These are phyloP conservation scores for Marisa cornuarietis DNA, from an alignment of 1,140 invertebrate genomes.

Conservation along the genomic window DNA sequence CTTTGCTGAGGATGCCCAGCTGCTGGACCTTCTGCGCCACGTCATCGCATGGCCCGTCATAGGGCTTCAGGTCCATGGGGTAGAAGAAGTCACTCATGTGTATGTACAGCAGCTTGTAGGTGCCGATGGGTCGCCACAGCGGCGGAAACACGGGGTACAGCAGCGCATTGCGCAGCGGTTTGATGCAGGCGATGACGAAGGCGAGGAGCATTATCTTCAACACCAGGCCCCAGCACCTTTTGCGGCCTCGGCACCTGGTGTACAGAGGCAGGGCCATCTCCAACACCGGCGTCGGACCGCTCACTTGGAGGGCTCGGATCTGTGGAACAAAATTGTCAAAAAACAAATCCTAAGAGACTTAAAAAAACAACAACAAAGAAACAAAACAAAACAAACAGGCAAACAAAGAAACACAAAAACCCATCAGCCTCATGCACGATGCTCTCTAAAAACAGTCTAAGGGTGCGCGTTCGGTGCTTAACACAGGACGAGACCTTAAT, in stretches of 20 bases:
- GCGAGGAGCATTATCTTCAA: background rate
- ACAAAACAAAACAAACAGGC: no score
- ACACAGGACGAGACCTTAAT: no score
- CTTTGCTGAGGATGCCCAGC: background rate
- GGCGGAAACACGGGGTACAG: slow-evolving; percentile 17
- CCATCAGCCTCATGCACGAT: no score
- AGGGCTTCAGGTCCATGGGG: slow-evolving; percentile 14
- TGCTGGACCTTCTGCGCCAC: background rate
- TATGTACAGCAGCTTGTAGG: slow-evolving; percentile 12
- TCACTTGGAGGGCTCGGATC: no score
- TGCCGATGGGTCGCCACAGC: slow-evolving; percentile 16
- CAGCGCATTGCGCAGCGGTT: slow-evolving; percentile 9
- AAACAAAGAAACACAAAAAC: background rate
- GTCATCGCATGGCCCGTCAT: background rate
- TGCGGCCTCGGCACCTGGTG: background rate
- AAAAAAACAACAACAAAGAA: background rate
- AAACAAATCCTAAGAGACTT: no score
- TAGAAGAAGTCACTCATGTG: slow-evolving; percentile 18
- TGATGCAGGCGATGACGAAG: background rate
- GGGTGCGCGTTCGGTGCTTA: no score
- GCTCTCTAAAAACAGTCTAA: no score
- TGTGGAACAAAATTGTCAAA: no score
- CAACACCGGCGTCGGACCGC: no score
- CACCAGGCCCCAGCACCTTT: background rate
- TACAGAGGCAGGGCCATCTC: no score